Percentiles rank a stretch among this genome's conserved stretches.
phyloP scores from a whole-genome alignment of 2,888 invertebrate species.

The Brenthis daphne region DNA sequence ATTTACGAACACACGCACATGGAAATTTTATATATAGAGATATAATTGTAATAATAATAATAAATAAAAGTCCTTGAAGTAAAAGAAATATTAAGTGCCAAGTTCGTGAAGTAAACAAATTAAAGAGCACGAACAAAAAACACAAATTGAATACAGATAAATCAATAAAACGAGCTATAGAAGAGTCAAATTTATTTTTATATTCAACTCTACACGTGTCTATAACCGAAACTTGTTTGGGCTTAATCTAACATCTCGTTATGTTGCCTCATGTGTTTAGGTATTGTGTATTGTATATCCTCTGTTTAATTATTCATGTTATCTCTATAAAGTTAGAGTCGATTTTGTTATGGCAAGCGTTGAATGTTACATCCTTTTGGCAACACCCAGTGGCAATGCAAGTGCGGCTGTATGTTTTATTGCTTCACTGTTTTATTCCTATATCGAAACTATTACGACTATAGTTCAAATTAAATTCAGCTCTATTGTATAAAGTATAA shows the following conservation, averaged over 20 bases:
- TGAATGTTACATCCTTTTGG: constrained; percentile 3
- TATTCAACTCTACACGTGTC: constrained; percentile 47
- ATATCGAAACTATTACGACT: constrained; percentile 30
- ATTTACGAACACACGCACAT: too few relatives aligned
- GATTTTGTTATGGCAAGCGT: not conserved
- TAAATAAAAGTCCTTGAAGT: not conserved
- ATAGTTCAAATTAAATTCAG: constrained; percentile 1
- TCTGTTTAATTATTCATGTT: not conserved
- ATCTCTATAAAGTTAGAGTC: constrained; percentile 1
- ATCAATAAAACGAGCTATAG: constrained; percentile 32
- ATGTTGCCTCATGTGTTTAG: constrained; percentile 33
- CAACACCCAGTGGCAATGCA: constrained; percentile 26
- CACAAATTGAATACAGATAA: constrained; percentile 25
- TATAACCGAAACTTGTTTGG: constrained; percentile 52
- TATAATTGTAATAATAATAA: not conserved
- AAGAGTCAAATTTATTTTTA: constrained; percentile 37
- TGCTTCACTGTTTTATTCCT: constrained; percentile 43
- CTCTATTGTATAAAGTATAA: not conserved
- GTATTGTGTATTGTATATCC: not conserved
- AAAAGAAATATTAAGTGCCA: not conserved
- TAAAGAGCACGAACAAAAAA: not conserved
- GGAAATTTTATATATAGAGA: not conserved
- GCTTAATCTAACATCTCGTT: constrained; percentile 53
- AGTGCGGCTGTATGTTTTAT: constrained; percentile 49
- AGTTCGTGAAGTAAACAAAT: constrained; percentile 3